phyloP scores from a whole-genome alignment of 1,140 invertebrate species.

The Lepidurus apus region DNA sequence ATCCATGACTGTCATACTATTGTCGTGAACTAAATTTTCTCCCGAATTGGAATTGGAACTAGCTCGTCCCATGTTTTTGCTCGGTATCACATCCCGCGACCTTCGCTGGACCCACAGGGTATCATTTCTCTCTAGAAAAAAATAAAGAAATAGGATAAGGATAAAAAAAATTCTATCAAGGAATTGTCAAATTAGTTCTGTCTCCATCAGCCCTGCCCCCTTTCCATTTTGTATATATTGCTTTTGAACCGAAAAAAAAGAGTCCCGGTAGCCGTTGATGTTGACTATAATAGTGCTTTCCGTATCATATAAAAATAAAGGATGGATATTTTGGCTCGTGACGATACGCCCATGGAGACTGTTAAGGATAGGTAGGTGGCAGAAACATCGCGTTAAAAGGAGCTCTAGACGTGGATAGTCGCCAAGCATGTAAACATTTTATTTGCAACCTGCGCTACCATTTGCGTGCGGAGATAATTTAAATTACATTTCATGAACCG shows the following conservation, averaged over 20 bases:
- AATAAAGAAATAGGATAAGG: background rate
- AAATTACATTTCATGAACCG: too few relatives aligned
- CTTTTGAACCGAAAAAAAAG: background rate
- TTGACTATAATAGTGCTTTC: too few relatives aligned
- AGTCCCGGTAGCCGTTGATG: background rate
- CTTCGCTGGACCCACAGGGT: slow-evolving; percentile 1
- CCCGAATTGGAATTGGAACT: slow-evolving; percentile 15
- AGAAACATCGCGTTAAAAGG: background rate
- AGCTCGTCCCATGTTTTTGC: background rate
- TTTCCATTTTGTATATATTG: background rate
- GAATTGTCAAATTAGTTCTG: slow-evolving; percentile 8
- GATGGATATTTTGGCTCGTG: background rate
- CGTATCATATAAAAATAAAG: background rate
- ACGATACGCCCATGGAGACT: background rate
- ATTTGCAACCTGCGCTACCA: too few relatives aligned
- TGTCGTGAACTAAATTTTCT: slow-evolving; percentile 21
- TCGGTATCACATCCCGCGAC: slow-evolving; percentile 6
- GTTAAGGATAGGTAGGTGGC: background rate
- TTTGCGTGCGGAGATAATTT: too few relatives aligned
- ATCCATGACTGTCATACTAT: slow-evolving; percentile 21
- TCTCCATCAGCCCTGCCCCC: background rate
- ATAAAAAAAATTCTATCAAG: background rate
- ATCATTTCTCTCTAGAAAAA: background rate
- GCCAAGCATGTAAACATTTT: background rate
- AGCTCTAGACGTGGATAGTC: background rate